Evolutionary conservation across 2,888 invertebrate genomes (phyloP).

Genomic region (Melanotus villosus): DNA sequence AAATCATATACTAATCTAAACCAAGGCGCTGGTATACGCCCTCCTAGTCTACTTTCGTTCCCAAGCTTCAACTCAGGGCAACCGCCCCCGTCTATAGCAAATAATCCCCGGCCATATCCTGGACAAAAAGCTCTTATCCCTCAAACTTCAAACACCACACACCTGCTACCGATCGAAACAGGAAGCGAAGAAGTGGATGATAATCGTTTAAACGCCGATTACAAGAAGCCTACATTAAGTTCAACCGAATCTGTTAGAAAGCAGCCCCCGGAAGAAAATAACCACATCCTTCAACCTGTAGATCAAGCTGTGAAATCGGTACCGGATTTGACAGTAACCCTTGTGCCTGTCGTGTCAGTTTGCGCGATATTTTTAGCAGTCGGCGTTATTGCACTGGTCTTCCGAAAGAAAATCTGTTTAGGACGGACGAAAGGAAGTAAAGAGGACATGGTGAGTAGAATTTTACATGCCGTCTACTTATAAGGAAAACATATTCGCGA

Average conservation of each 20-base stretch:
- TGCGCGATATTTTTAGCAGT: slow-evolving; percentile 79
- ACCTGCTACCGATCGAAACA: neutral
- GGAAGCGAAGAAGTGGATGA: slow-evolving; percentile 6
- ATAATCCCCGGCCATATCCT: slow-evolving; percentile 55
- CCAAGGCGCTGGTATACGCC: slow-evolving; percentile 22
- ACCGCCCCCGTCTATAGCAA: slow-evolving; percentile 53
- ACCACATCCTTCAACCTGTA: slow-evolving; percentile 31
- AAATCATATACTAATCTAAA: slow-evolving; percentile 36
- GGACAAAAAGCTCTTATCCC: neutral
- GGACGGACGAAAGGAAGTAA: slow-evolving; percentile 78
- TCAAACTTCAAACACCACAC: slow-evolving; percentile 5
- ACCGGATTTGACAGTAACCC: slow-evolving; percentile 75
- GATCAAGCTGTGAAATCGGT: slow-evolving; percentile 67
- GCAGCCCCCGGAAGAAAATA: slow-evolving; percentile 2
- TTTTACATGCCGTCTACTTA: slow-evolving; percentile 31
- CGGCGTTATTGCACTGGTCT: slow-evolving; percentile 77
- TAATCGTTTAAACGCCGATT: neutral
- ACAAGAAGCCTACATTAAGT: slow-evolving; percentile 8
- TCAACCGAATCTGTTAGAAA: neutral
- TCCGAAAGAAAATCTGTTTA: slow-evolving; percentile 79
- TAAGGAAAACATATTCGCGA: neutral
- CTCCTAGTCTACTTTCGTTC: slow-evolving; percentile 57
- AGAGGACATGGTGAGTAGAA: slow-evolving; percentile 79
- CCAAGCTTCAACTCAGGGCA: slow-evolving; percentile 48
- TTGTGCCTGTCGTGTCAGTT: slow-evolving; percentile 81